Percentiles rank a stretch among this genome's conserved stretches.
These are phyloP conservation scores for Drosophila equinoxialis DNA, from an alignment of 1,140 invertebrate genomes.

Conservation along the genomic window DNA sequence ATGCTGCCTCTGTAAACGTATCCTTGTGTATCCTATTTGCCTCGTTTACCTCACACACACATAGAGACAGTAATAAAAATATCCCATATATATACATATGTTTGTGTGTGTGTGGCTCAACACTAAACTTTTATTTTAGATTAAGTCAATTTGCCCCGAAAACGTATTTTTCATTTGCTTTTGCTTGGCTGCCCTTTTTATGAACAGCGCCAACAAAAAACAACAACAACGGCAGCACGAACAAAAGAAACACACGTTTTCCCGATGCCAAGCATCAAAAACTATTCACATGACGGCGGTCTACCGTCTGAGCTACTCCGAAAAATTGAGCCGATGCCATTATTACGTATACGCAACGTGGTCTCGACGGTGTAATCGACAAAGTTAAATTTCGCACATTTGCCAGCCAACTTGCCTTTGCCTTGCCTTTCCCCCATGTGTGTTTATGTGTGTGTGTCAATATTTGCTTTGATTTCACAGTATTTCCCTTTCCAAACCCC, in stretches of 20 bases:
- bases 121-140: slow-evolving; percentile 81
- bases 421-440: slow-evolving; percentile 2
- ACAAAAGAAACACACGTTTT: slow-evolving; percentile 30
- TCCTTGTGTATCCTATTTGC: slow-evolving; percentile 37
- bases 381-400: slow-evolving; percentile 76
- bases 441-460: slow-evolving; percentile 5
- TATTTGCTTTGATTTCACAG: slow-evolving; percentile 12
- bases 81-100: slow-evolving; percentile 27
- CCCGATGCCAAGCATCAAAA: slow-evolving; percentile 46
- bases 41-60: slow-evolving; percentile 37
- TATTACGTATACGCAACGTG: slow-evolving; percentile 68
- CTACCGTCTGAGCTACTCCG: not conserved
- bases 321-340: slow-evolving; percentile 27
- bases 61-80: slow-evolving; percentile 53
- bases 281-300: slow-evolving; percentile 46
- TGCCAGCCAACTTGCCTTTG: slow-evolving; percentile 32
- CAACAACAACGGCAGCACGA: not conserved
- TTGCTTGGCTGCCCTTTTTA: slow-evolving; percentile 71
- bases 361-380: slow-evolving; percentile 74
- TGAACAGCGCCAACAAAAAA: slow-evolving; percentile 43
- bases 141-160: slow-evolving; percentile 75
- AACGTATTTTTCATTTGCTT: slow-evolving; percentile 72
- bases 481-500: not conserved
- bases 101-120: slow-evolving; percentile 44
- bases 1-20: slow-evolving; percentile 39